Conservation (phyloP, 2,888 invertebrate species). For the Tipula helvola region DNA sequence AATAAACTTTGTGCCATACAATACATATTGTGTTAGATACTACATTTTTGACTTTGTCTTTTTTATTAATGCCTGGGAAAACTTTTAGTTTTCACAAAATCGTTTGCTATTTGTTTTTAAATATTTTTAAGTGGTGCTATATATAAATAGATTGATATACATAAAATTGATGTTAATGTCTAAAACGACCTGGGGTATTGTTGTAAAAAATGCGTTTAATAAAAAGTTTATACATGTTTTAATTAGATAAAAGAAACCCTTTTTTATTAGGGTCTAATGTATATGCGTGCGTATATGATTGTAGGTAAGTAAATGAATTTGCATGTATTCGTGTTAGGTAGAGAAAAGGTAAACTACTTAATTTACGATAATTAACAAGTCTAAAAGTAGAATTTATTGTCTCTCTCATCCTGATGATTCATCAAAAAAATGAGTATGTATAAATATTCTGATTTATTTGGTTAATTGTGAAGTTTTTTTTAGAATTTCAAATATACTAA, state of each 20-base stretch:
- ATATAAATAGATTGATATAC: neutral
- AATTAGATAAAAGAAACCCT: neutral
- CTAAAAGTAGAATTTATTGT: neutral
- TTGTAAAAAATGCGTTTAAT: neutral
- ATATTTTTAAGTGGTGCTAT: neutral
- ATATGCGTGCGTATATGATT: neutral
- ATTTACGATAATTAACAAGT: neutral
- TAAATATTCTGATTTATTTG: neutral
- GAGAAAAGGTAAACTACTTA: neutral
- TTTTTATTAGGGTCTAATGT: neutral
- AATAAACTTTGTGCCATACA: too few species aligned
- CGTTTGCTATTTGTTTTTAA: neutral
- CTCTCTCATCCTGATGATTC: neutral
- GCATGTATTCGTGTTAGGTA: neutral
- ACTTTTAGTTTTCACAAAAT: neutral
- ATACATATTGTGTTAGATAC: too few species aligned
- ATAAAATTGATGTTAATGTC: neutral
- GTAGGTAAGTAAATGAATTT: neutral
- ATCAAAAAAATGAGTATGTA: neutral
- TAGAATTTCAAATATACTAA: neutral
- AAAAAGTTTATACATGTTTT: neutral
- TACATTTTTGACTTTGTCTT: too few species aligned
- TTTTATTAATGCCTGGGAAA: too few species aligned
- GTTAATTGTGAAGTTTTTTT: neutral
- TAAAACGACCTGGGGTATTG: neutral